Conservation (phyloP, 1,140 invertebrate genomes). For the Micrasema minimum region DNA sequence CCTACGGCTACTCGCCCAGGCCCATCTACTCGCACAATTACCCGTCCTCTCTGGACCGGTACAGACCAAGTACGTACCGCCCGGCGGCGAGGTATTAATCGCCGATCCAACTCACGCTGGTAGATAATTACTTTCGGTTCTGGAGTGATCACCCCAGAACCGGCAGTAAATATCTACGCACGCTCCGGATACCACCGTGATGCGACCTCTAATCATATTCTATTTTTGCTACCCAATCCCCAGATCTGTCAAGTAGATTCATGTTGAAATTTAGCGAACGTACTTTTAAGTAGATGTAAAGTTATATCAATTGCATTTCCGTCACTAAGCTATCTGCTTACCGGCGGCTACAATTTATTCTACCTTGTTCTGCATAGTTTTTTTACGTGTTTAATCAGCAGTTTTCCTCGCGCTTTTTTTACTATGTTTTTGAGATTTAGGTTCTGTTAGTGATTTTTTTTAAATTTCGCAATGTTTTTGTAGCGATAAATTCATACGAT, state of each 20-base stretch:
- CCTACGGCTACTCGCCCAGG: conserved; percentile 87
- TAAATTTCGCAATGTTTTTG: background rate
- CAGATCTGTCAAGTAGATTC: too few relatives aligned
- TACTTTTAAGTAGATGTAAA: too few relatives aligned
- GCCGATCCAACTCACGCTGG: background rate
- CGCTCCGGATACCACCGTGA: conserved; percentile 18
- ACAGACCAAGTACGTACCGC: conserved; percentile 84
- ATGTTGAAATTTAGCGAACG: too few relatives aligned
- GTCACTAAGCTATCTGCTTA: background rate
- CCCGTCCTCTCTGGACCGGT: conserved; percentile 76
- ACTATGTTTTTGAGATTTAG: background rate
- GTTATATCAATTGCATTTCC: too few relatives aligned
- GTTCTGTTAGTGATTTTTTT: background rate
- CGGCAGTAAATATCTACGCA: too few relatives aligned
- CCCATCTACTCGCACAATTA: conserved; percentile 88
- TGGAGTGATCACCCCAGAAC: background rate
- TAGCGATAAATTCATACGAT: too few relatives aligned
- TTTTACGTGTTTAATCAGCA: background rate
- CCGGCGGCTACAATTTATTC: too few relatives aligned
- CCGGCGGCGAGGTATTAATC: conserved; percentile 35
- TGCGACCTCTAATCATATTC: conserved; percentile 20
- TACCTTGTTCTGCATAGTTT: too few relatives aligned
- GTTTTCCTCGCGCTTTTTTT: background rate
- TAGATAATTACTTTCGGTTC: too few relatives aligned
- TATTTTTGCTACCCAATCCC: conserved; percentile 13